These are phyloP conservation scores for Tyria jacobaeae DNA, from an alignment of 2,888 invertebrate species.

Conservation along the genomic window DNA sequence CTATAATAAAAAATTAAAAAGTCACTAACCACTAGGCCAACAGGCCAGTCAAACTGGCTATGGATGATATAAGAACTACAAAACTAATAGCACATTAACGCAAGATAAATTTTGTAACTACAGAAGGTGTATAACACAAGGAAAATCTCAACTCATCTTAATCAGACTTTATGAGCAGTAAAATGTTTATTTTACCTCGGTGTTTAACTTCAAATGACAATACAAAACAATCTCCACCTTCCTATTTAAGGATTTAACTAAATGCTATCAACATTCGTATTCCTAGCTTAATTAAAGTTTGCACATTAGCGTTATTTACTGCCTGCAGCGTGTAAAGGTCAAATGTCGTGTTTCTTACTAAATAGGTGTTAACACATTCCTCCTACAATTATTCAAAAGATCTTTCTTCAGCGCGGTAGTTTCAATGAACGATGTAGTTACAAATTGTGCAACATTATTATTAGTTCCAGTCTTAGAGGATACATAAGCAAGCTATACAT, in stretches of 20 bases:
- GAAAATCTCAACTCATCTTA: background rate
- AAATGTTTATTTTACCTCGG: background rate
- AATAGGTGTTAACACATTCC: conserved; percentile 55
- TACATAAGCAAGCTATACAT: no score
- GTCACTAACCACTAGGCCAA: no score
- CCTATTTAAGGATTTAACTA: conserved; percentile 24
- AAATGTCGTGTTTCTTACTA: conserved; percentile 56
- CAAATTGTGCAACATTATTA: conserved; percentile 35
- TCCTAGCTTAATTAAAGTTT: conserved; percentile 62
- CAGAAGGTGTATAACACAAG: background rate
- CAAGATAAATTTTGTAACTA: background rate
- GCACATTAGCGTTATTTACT: conserved; percentile 68
- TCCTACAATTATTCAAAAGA: conserved; percentile 39
- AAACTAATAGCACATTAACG: no score
- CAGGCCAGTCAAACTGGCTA: no score
- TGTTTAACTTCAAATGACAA: conserved; percentile 5
- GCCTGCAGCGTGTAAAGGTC: conserved; percentile 64
- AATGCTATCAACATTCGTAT: conserved; percentile 38
- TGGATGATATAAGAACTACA: no score
- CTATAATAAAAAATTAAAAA: no score
- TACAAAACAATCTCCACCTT: conserved; percentile 4
- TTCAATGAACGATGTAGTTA: conserved; percentile 27
- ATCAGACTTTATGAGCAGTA: background rate
- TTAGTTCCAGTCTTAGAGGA: conserved; percentile 9
- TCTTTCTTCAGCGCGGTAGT: conserved; percentile 35